Percentiles rank a stretch among this genome's conserved stretches.
phyloP scores from a whole-genome alignment of 2,113 vertebrate species.

The Rhinoptilus africanus region DNA sequence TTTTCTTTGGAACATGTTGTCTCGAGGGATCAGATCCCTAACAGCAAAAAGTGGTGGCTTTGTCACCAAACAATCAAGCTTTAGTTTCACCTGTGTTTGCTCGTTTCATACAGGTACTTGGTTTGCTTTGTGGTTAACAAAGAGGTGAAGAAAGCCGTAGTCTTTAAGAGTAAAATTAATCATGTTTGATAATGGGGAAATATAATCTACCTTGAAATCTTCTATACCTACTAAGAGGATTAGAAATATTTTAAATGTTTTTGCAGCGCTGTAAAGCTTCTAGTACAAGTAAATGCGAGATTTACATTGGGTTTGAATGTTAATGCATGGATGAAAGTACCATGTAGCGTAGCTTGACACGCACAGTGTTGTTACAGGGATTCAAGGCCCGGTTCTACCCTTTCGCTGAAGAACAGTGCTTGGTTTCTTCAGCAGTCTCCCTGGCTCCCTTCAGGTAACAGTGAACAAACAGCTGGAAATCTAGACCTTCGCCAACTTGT shows the following conservation, averaged over 20 bases:
- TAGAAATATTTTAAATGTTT: constrained; percentile 54
- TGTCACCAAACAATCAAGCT: neutral
- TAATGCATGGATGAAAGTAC: neutral
- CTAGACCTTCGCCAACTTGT: neutral
- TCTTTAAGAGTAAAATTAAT: constrained; percentile 23
- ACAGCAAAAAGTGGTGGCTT: neutral
- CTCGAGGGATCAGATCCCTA: neutral
- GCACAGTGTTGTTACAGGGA: neutral
- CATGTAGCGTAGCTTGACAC: neutral
- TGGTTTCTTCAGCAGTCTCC: neutral
- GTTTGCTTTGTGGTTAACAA: neutral
- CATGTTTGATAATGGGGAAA: neutral
- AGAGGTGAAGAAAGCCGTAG: neutral
- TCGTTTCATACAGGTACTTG: neutral
- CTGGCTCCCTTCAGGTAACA: neutral
- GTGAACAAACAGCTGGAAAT: neutral
- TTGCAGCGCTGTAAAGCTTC: neutral
- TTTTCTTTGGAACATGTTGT: neutral
- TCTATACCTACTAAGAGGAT: constrained; percentile 29
- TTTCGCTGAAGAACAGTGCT: neutral
- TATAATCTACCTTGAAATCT: constrained; percentile 39
- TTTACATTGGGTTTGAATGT: neutral
- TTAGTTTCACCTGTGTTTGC: neutral
- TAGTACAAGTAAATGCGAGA: neutral
- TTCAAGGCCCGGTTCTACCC: neutral